phyloP scores from a whole-genome alignment of 2,113 vertebrate species.

The Alligator sinensis region DNA sequence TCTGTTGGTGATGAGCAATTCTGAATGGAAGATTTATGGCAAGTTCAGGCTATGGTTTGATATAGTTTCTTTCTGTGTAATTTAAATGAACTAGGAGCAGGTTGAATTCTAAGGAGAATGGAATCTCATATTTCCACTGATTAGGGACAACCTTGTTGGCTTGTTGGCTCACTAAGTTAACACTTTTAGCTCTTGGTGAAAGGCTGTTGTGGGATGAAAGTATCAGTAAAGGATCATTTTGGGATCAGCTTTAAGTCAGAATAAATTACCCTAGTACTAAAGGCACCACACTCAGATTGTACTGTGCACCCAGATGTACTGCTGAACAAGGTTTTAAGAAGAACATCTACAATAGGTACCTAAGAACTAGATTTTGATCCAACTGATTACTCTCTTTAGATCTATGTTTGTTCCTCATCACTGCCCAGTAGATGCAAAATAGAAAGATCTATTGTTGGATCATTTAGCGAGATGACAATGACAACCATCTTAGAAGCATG shows the following conservation, averaged over 20 bases:
- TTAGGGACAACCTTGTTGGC: no score
- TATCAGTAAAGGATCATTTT: neutral
- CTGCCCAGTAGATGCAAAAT: neutral
- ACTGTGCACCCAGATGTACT: neutral
- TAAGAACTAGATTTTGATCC: neutral
- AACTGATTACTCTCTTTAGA: neutral
- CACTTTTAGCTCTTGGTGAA: neutral
- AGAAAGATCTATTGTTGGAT: neutral
- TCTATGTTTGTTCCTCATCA: neutral
- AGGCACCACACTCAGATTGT: neutral
- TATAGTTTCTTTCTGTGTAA: neutral
- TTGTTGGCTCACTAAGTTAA: neutral
- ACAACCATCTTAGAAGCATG: neutral
- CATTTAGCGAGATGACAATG: neutral
- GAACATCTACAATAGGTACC: neutral
- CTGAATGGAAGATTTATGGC: neutral
- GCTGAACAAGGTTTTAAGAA: neutral
- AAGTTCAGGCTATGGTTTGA: neutral
- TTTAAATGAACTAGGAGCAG: neutral
- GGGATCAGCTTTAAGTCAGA: neutral
- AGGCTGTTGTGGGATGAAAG: neutral
- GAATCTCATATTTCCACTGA: neutral
- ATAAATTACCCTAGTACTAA: neutral
- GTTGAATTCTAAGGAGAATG: neutral
- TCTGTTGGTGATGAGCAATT: neutral